A percentile compares a stretch with the other conserved stretches of the same genome.
Evolutionary conservation across 2,113 vertebrate genomes (phyloP).

Genomic region (Phalacrocorax brasilianus): DNA sequence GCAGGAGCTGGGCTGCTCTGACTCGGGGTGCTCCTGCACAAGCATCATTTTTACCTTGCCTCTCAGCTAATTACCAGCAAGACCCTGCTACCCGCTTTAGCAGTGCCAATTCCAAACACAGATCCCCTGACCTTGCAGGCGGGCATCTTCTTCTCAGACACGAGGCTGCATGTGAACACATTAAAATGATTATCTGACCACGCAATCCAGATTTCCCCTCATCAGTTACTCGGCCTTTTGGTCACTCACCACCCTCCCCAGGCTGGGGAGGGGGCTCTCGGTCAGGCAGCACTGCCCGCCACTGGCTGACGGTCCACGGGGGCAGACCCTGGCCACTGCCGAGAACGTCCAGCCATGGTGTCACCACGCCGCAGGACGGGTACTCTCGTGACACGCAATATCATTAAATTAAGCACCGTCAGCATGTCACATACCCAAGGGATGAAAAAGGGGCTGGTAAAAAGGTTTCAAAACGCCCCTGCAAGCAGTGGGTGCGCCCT

Average conservation of each 20-base stretch:
- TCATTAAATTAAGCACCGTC: no score
- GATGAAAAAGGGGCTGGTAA: neutral
- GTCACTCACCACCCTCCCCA: neutral
- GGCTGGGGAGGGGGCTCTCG: accelerated
- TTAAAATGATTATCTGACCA: neutral
- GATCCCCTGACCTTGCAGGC: neutral
- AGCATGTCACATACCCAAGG: accelerated
- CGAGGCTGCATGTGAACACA: accelerated
- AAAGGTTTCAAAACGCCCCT: accelerated
- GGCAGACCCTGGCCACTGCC: neutral
- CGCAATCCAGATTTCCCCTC: no score
- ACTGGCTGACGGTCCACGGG: accelerated
- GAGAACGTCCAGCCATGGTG: accelerated
- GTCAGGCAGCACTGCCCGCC: neutral
- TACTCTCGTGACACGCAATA: accelerated
- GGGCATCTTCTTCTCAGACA: neutral
- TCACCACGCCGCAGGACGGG: accelerated
- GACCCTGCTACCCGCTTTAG: no score
- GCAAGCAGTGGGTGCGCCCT: accelerated
- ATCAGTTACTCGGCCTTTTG: neutral
- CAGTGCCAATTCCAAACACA: accelerated
- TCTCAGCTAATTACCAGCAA: neutral
- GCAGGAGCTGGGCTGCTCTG: neutral
- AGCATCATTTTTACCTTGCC: neutral
- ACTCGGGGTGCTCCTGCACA: neutral